Conservation (phyloP, 2,888 invertebrate species). For the Hirudinaria manillensis region DNA sequence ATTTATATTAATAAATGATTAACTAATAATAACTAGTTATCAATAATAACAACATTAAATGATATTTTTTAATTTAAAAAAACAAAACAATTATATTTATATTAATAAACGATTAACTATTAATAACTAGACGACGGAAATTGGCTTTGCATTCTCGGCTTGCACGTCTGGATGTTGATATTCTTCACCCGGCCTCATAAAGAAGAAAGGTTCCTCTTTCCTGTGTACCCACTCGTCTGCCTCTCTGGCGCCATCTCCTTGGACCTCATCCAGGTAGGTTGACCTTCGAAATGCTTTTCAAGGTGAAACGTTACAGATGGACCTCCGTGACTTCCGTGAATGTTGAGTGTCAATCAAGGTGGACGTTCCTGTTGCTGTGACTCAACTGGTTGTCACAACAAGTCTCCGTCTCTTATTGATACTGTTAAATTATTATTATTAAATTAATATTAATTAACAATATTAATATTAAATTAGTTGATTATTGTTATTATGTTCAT, state of each 20-base stretch:
- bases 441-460: no score
- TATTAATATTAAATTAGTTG: no score
- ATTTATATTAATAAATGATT: not conserved
- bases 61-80: not conserved
- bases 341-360: no score
- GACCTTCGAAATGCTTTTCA: not conserved
- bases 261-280: constrained; percentile 52
- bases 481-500: no score
- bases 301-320: not conserved
- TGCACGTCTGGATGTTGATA: constrained; percentile 69
- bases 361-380: no score
- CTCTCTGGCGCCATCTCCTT: constrained; percentile 59
- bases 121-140: not conserved
- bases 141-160: not conserved
- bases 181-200: constrained; percentile 89
- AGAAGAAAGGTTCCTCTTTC: constrained; percentile 81
- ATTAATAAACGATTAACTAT: not conserved
- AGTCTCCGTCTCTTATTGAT: no score
- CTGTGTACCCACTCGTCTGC: constrained; percentile 76
- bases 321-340: not conserved
- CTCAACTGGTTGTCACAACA: no score
- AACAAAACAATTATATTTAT: not conserved
- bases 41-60: not conserved
- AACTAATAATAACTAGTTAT: not conserved
- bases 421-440: no score